These are phyloP conservation scores for Linhomoeus sp. DNA, from an alignment of 2,888 invertebrate genomes.

Conservation along the genomic window DNA sequence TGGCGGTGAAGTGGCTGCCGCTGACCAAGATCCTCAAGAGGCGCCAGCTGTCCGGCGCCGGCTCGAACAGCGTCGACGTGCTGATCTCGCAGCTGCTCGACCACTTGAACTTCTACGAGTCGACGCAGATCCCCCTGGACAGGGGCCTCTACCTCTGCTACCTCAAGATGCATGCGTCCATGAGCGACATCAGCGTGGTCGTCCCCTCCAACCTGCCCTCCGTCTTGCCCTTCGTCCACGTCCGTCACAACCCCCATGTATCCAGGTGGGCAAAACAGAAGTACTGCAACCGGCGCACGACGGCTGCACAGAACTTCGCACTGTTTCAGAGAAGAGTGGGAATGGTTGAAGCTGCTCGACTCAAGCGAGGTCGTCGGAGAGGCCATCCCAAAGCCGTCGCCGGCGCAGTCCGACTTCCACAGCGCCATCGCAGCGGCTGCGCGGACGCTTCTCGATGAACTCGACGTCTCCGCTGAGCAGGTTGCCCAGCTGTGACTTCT, in stretches of 20 bases:
- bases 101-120: slow-evolving; percentile 48
- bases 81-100: slow-evolving; percentile 66
- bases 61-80: slow-evolving; percentile 56
- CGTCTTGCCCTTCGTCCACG: slow-evolving; percentile 74
- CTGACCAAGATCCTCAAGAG: slow-evolving; percentile 58
- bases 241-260: slow-evolving; percentile 83
- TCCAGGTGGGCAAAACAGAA: slow-evolving; percentile 48
- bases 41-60: slow-evolving; percentile 12
- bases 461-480: too few relatives aligned
- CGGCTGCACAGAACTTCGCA: background rate
- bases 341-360: slow-evolving; percentile 49
- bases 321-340: slow-evolving; percentile 70
- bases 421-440: slow-evolving; percentile 11
- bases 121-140: slow-evolving; percentile 57
- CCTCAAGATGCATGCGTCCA: slow-evolving; percentile 82
- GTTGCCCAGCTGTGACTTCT: too few relatives aligned
- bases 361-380: background rate
- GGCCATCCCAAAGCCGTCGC: slow-evolving; percentile 13
- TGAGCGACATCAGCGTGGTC: slow-evolving; percentile 63
- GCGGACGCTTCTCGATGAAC: slow-evolving; percentile 1
- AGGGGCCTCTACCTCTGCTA: slow-evolving; percentile 84
- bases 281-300: too few relatives aligned
- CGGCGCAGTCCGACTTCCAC: slow-evolving; percentile 31
- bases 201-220: slow-evolving; percentile 81
- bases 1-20: slow-evolving; percentile 79